Conservation (phyloP, 2,797 vertebrate species). For the Pelobates cultripes region DNA sequence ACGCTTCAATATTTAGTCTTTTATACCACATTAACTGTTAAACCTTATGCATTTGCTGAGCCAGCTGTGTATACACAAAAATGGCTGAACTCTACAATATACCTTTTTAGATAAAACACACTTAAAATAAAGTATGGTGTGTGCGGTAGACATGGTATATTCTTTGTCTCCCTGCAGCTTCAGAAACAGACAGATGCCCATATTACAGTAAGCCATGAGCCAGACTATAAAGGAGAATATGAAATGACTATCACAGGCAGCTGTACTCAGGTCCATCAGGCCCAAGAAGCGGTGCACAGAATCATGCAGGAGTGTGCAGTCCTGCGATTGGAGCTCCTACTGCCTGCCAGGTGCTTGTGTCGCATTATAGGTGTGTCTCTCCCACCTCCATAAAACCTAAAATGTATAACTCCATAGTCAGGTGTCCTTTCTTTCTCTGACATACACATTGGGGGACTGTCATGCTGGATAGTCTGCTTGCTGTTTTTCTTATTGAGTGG, state of each 20-base stretch:
- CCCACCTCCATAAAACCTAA: too few relatives aligned
- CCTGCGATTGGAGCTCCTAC: conserved; percentile 73
- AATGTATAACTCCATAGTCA: too few relatives aligned
- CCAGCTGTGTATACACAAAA: too few relatives aligned
- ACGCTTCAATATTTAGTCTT: too few relatives aligned
- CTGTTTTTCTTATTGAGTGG: too few relatives aligned
- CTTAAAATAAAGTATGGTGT: neutral
- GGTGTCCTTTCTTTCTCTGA: too few relatives aligned
- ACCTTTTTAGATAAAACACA: too few relatives aligned
- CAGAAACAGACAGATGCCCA: conserved; percentile 78
- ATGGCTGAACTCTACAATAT: too few relatives aligned
- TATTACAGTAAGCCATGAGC: conserved; percentile 64
- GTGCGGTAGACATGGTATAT: neutral
- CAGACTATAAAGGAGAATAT: conserved; percentile 61
- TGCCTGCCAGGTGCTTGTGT: conserved; percentile 82
- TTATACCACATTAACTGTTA: too few relatives aligned
- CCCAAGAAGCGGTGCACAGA: conserved; percentile 79
- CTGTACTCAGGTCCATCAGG: conserved; percentile 78
- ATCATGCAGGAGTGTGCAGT: conserved; percentile 74
- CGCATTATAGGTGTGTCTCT: conserved; percentile 83
- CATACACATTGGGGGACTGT: too few relatives aligned
- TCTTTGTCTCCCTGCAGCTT: conserved; percentile 67
- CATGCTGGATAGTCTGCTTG: too few relatives aligned
- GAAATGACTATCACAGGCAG: conserved; percentile 82
- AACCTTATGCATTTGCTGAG: too few relatives aligned